Evolutionary conservation across 2,888 invertebrate species (phyloP), one percentile per base, ranked within the genome.

Genomic region (Caenorhabditis becei): DNA sequence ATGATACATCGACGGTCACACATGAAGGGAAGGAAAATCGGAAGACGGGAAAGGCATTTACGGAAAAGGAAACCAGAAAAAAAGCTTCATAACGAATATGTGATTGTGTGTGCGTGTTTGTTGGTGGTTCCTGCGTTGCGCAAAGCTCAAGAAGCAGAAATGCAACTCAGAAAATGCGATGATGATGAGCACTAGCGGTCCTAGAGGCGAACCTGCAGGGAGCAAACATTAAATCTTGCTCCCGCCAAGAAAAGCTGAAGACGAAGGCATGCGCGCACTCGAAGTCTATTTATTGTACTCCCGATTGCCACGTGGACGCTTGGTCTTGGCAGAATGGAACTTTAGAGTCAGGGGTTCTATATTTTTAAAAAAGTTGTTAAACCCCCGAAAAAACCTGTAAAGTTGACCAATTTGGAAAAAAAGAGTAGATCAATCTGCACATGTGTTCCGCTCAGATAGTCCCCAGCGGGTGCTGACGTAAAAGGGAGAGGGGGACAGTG

Each of bases 191-290:
- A 72, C 54, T 28, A 32, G 20, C 62, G 63, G 72, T 62, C 62
- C 63, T 53, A 63, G 63, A 56, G 59, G 62, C 70, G 51, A 54
- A 54, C 62, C 62, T 62, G 61, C 63, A 51, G 56, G 62, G 75
- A 61, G 66, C 75, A 75, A 75, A 75, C 65, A 75, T 32, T n/a
- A 59, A 71, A 63, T 72, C 72, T 72, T 71, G 62, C 72, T 63
- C 47, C 51, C 65, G 65, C 74, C 58, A 65, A 74, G 65, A 66
- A 74, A 74, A 51, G 65, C 74, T 65, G 63, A 65, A 72, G 63
- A 72, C 51, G 74, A 66, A 75, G 66, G 75, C 75, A 75, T 75
- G 75, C 66, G 69, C 58, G 75, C 75, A 75, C 75, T 75, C 66
- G 66, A 75, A 75, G 49, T 66, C 59, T 75, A 65, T 75, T 75